phyloP scores from a whole-genome alignment of 2,888 invertebrate species.

The Drosophila mettleri region DNA sequence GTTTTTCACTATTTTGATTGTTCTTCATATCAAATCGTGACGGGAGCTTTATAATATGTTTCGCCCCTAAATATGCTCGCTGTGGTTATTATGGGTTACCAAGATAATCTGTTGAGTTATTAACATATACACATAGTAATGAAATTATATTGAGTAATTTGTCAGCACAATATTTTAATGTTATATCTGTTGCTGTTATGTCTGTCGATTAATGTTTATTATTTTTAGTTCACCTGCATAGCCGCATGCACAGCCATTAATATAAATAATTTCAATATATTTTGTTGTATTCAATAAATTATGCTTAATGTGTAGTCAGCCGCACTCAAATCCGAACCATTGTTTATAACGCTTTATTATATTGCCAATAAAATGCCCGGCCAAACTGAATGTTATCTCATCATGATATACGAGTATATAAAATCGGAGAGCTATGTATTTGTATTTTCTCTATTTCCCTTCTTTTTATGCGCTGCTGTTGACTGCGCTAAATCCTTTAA shows the following conservation, averaged over 20 bases:
- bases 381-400: constrained; percentile 49
- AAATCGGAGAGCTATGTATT: constrained; percentile 11
- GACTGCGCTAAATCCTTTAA: constrained; percentile 63
- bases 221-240: constrained; percentile 45
- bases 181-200: not conserved
- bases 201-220: constrained; percentile 20
- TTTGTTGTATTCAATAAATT: constrained; percentile 42
- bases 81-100: not conserved
- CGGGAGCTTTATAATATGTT: no score
- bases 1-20: no score
- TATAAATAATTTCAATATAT: constrained; percentile 47
- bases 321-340: constrained; percentile 43
- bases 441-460: not conserved
- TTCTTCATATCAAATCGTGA: not conserved
- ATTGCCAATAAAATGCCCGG: constrained; percentile 48
- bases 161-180: constrained; percentile 17
- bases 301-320: constrained; percentile 45
- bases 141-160: constrained; percentile 32
- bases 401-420: constrained; percentile 24
- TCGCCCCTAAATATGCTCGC: not conserved
- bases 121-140: not conserved
- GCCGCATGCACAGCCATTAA: constrained; percentile 28
- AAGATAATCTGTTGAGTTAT: not conserved
- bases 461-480: constrained; percentile 41
- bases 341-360: constrained; percentile 58